Conservation (phyloP, 2,797 vertebrate genomes). For the Xerus rutilus region DNA sequence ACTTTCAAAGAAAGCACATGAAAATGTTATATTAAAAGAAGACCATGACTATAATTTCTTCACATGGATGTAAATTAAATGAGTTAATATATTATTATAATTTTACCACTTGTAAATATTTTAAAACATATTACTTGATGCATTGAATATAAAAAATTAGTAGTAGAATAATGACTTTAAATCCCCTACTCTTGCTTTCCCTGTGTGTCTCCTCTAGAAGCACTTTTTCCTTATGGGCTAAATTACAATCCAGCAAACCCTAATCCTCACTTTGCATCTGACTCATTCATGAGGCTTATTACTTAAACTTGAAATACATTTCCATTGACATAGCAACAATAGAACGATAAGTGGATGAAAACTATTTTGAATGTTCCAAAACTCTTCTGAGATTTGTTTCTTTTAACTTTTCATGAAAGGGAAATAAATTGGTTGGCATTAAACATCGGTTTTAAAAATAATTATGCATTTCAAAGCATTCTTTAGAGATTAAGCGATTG, state of each 20-base stretch:
- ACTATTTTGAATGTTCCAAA: background rate
- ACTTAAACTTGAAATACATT: constrained; percentile 61
- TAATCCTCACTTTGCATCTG: constrained; percentile 19
- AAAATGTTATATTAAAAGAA: background rate
- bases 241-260: background rate
- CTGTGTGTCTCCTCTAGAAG: background rate
- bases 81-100: background rate
- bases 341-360: constrained; percentile 40
- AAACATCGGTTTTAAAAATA: constrained; percentile 12
- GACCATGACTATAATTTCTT: background rate
- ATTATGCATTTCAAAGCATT: constrained; percentile 3
- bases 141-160: background rate
- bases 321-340: constrained; percentile 21
- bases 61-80: background rate
- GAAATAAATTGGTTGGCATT: constrained; percentile 30
- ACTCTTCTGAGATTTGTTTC: constrained; percentile 46
- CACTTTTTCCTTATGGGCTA: background rate
- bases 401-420: constrained; percentile 22
- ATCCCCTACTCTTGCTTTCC: background rate
- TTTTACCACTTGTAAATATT: background rate
- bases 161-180: background rate
- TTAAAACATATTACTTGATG: constrained; percentile 5
- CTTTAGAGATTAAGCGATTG: constrained; percentile 38
- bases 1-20: background rate
- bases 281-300: constrained; percentile 3